Evolutionary conservation across 2,113 vertebrate species (phyloP).

Genomic region (Leucopternis melanops): DNA sequence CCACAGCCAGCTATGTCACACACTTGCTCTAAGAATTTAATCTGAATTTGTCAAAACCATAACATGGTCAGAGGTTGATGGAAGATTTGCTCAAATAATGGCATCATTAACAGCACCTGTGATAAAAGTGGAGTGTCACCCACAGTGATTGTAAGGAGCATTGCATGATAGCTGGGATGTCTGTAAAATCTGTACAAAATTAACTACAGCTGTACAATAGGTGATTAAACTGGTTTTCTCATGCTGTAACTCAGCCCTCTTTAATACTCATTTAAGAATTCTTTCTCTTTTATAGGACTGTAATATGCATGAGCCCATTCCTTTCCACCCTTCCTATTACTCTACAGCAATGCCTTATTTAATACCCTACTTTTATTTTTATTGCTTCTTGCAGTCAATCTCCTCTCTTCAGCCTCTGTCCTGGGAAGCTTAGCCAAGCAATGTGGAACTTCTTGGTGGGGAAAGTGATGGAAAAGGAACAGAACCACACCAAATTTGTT

Average conservation of each 20-base stretch:
- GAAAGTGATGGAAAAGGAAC: background rate
- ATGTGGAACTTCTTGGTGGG: background rate
- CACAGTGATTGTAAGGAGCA: slow-evolving; percentile 33
- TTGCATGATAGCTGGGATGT: slow-evolving; percentile 58
- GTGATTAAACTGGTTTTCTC: slow-evolving; percentile 50
- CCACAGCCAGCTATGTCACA: too few relatives aligned
- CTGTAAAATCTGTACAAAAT: slow-evolving; percentile 63
- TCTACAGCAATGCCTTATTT: slow-evolving; percentile 34
- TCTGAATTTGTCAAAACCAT: too few relatives aligned
- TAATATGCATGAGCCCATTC: slow-evolving; percentile 36
- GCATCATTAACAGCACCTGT: background rate
- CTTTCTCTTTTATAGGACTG: slow-evolving; percentile 52
- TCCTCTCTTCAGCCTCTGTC: background rate
- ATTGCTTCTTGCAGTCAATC: slow-evolving; percentile 4
- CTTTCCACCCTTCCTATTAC: slow-evolving; percentile 50
- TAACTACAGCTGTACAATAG: slow-evolving; percentile 66
- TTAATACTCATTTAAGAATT: slow-evolving; percentile 56
- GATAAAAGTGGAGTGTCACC: slow-evolving; percentile 57
- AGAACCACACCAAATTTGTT: background rate
- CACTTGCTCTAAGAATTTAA: too few relatives aligned
- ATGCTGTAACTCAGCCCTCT: slow-evolving; percentile 44
- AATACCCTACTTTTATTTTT: slow-evolving; percentile 23
- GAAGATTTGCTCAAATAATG: slow-evolving; percentile 3
- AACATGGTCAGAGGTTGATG: too few relatives aligned
- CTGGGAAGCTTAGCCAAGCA: background rate